Base-by-base conservation (phyloP, 1,140 invertebrate genomes). In the Drosophila punjabiensis region DNA sequence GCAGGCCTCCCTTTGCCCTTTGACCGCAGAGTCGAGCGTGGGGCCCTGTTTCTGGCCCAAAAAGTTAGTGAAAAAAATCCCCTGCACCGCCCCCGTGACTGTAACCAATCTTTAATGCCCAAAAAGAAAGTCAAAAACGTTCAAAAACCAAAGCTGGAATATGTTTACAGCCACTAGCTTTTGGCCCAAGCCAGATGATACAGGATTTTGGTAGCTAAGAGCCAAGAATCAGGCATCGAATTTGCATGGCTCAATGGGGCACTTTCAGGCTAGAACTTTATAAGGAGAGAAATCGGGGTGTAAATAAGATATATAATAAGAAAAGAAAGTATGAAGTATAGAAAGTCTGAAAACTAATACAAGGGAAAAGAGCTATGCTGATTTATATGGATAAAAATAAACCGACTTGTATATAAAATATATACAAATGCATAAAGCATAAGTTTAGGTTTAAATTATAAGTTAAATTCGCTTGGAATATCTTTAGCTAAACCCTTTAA, bases 61-160 rank as follows among this genome's bases (percentile, higher is more conserved):
- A 74, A 74, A 60, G 28, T 71, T 59, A 28, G 24, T 18, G 13
- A 48, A 58, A 71, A 45, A 45, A 35, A 45, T 30, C n/a, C 39
- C n/a, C 41, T n/a, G 35, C 39, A 18, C 52, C 28, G 24, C 10
- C 32, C 5, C 39, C 10, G 33, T 62, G 59, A 24, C 65, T 43
- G 65, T 53, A 39, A 77, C 55, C 55, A 61, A 35, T 24, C 35
- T 48, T 61, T 61, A 76, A 76, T 60, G 35, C 55, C 71, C 16
- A 20, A 24, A 55, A 58, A 64, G 56, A 32, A 32, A n/a, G n/a
- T 35, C 11, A 24, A 35, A 50, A 63, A 56, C 48, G 50, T 18
- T 48, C 24, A 55, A 45, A 33, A 48, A 47, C 32, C 32, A 33
- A 68, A 48, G 37, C 65, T 55, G n/a, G 16, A 16, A n/a, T 64